Percentiles rank a stretch among this genome's conserved stretches.
Evolutionary conservation across 1,140 invertebrate species (phyloP).

Genomic region (Teleopsis dalmanni): DNA sequence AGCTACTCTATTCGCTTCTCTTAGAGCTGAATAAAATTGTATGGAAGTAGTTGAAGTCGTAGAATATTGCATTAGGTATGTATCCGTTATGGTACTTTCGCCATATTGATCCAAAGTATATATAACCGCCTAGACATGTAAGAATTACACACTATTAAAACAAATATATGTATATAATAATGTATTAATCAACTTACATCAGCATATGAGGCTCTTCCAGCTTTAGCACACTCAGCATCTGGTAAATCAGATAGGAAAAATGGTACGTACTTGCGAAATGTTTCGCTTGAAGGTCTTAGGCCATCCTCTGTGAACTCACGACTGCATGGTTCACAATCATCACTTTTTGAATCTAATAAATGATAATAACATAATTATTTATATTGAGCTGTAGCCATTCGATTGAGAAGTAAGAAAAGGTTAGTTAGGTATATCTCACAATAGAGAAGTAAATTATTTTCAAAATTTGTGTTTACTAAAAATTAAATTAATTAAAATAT

Average conservation of each 20-base stretch:
- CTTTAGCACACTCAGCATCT: conserved; percentile 67
- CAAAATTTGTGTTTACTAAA: too few relatives aligned
- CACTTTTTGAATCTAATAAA: conserved; percentile 29
- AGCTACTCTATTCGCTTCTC: conserved; percentile 63
- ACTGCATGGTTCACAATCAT: conserved; percentile 40
- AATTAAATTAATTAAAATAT: too few relatives aligned
- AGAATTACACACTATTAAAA: conserved; percentile 6
- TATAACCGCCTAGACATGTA: conserved; percentile 50
- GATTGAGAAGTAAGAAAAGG: neutral
- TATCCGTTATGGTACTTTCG: conserved; percentile 52
- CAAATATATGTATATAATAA: too few relatives aligned
- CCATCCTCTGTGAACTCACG: conserved; percentile 44
- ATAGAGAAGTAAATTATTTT: too few relatives aligned
- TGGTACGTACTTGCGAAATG: conserved; percentile 67
- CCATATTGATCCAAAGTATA: conserved; percentile 53
- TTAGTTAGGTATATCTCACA: too few relatives aligned
- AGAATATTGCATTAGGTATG: conserved; percentile 87
- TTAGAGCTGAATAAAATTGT: conserved; percentile 77
- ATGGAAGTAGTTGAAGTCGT: conserved; percentile 64
- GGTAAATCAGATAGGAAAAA: conserved; percentile 81
- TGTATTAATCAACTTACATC: too few relatives aligned
- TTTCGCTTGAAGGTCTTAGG: conserved; percentile 47
- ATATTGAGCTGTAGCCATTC: neutral
- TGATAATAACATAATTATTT: neutral
- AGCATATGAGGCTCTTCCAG: conserved; percentile 62